These are phyloP conservation scores for Cybosia mesomella DNA, from an alignment of 2,888 invertebrate genomes.

Conservation along the genomic window DNA sequence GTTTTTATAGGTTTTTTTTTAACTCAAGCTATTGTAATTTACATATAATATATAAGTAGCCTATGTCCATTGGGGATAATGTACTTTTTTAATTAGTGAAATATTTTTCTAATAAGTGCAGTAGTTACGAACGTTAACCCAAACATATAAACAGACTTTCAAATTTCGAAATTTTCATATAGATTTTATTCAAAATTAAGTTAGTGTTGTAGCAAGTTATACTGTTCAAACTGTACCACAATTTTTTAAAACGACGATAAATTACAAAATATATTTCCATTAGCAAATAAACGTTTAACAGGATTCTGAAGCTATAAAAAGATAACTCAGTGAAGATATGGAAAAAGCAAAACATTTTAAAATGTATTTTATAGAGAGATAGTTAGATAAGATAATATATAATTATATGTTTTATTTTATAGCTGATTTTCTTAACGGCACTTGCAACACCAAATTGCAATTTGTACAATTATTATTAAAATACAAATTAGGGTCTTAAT, in stretches of 20 bases:
- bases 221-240: not conserved
- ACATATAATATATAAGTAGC: no score
- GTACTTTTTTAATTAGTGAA: no score
- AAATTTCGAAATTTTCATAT: no score
- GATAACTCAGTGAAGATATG: not conserved
- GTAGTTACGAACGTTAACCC: no score
- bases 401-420: not conserved
- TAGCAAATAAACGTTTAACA: not conserved
- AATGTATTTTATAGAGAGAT: slow-evolving; percentile 1
- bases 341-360: not conserved
- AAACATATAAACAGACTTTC: no score
- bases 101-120: no score
- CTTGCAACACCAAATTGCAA: not conserved
- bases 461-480: not conserved
- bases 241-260: not conserved
- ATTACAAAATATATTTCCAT: not conserved
- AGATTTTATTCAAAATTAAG: not conserved
- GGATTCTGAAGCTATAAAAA: not conserved
- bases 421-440: not conserved
- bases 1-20: no score
- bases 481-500: not conserved
- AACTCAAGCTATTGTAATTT: no score
- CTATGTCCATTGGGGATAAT: no score
- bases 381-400: not conserved
- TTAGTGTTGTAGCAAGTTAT: not conserved